Conservation (phyloP, 2,888 invertebrate species). For the Micoletzkya japonica region DNA sequence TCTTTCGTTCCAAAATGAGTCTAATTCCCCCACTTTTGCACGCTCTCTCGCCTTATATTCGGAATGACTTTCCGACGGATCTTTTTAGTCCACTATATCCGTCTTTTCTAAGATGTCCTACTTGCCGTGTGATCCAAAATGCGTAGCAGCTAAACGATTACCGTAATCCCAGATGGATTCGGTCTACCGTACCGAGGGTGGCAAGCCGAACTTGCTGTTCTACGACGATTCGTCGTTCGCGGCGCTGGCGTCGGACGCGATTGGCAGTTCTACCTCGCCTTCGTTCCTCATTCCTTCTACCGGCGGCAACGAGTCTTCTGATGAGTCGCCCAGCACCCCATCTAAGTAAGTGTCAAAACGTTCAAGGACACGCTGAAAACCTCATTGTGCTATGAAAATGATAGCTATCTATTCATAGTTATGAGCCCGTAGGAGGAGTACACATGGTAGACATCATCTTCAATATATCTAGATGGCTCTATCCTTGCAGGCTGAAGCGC, state of each 20-base stretch:
- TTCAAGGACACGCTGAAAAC: neutral
- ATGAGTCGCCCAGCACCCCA: constrained; percentile 20
- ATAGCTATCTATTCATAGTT: neutral
- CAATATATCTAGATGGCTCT: neutral
- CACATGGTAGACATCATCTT: neutral
- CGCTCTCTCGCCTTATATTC: neutral
- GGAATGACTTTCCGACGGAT: no score
- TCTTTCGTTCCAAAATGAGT: no score
- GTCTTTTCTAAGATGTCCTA: neutral
- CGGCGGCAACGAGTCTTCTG: neutral
- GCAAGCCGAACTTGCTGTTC: constrained; percentile 46
- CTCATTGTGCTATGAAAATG: neutral
- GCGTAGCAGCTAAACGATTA: neutral
- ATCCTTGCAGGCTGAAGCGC: constrained; percentile 56
- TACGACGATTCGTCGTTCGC: constrained; percentile 31
- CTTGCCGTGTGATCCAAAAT: no score
- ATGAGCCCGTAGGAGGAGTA: no score
- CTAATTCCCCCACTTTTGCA: neutral
- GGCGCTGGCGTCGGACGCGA: neutral
- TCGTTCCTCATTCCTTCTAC: constrained; percentile 19
- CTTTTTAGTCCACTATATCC: no score
- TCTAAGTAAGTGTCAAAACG: constrained; percentile 2
- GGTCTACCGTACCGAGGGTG: constrained; percentile 44
- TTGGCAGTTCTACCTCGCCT: constrained; percentile 11
- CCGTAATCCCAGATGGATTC: constrained; percentile 35